Conservation (phyloP, 1,140 invertebrate species). For the Dinothrombium tinctorium region DNA sequence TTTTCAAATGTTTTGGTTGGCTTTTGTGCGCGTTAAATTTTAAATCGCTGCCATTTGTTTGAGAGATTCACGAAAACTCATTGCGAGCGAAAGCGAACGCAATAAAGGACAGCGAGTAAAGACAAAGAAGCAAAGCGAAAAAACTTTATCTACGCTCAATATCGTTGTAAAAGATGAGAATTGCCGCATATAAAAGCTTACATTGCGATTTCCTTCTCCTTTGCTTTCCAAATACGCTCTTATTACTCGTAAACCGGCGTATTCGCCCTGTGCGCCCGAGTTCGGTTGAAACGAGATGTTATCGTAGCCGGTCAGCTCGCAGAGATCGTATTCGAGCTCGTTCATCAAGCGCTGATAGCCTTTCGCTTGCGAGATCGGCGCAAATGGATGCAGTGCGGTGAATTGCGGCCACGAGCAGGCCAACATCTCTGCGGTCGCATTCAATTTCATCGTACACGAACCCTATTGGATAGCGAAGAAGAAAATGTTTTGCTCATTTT, state of each 20-base stretch:
- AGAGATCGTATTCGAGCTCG: constrained; percentile 75
- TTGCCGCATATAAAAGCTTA: constrained; percentile 19
- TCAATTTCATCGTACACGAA: constrained; percentile 98
- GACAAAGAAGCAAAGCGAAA: neutral
- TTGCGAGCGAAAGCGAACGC: neutral
- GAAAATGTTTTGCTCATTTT: neutral
- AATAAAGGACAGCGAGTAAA: neutral
- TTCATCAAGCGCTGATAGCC: constrained; percentile 76
- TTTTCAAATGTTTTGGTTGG: no score
- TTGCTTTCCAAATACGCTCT: constrained; percentile 72
- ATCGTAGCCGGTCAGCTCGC: constrained; percentile 93
- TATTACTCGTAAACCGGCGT: constrained; percentile 82
- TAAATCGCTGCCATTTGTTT: no score
- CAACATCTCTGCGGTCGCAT: constrained; percentile 95
- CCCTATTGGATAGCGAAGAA: constrained; percentile 32
- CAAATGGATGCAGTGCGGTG: constrained; percentile 86
- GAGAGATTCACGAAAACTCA: neutral
- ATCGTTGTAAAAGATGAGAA: neutral
- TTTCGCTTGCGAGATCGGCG: constrained; percentile 59
- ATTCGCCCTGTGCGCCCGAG: constrained; percentile 96
- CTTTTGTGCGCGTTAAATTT: no score
- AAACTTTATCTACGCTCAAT: neutral
- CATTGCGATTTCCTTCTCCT: constrained; percentile 56
- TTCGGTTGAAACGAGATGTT: constrained; percentile 94
- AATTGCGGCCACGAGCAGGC: constrained; percentile 79